Percentiles rank a stretch among this genome's conserved stretches.
These are phyloP conservation scores for Chionomys nivalis DNA, from an alignment of 2,113 vertebrate species.

Conservation along the genomic window DNA sequence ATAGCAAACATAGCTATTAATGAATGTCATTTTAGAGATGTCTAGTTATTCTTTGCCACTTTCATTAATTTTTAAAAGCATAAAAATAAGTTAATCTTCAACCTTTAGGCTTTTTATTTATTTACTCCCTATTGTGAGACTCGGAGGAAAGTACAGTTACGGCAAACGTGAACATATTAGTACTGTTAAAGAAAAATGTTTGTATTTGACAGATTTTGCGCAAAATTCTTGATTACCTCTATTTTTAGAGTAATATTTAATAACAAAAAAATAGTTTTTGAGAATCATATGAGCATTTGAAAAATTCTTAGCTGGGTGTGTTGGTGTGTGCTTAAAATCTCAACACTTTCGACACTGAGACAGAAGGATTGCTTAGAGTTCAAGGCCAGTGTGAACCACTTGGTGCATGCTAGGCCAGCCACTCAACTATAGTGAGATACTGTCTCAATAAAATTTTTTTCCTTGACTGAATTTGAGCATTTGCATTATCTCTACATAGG, in stretches of 20 bases:
- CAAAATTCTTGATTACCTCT: neutral
- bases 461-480: constrained; percentile 7
- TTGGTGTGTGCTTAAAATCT: neutral
- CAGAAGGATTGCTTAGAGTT: neutral
- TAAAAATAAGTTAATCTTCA: constrained; percentile 29
- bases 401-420: too few relatives aligned
- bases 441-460: neutral
- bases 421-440: neutral
- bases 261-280: neutral
- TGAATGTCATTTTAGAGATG: constrained; percentile 19
- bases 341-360: neutral
- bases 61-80: constrained; percentile 48
- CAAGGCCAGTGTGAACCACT: neutral
- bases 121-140: constrained; percentile 32
- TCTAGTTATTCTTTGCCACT: neutral
- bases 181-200: constrained; percentile 16
- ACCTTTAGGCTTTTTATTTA: neutral
- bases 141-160: neutral
- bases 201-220: constrained; percentile 27
- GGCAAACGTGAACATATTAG: constrained; percentile 23
- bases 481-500: constrained; percentile 1
- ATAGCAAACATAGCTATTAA: constrained; percentile 32
- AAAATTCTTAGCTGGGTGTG: neutral
- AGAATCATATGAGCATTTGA: neutral
- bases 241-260: constrained; percentile 34